Evolutionary conservation across 2,888 invertebrate genomes (phyloP), one percentile per base, ranked within the genome.

Genomic region (Fabriciana adippe): DNA sequence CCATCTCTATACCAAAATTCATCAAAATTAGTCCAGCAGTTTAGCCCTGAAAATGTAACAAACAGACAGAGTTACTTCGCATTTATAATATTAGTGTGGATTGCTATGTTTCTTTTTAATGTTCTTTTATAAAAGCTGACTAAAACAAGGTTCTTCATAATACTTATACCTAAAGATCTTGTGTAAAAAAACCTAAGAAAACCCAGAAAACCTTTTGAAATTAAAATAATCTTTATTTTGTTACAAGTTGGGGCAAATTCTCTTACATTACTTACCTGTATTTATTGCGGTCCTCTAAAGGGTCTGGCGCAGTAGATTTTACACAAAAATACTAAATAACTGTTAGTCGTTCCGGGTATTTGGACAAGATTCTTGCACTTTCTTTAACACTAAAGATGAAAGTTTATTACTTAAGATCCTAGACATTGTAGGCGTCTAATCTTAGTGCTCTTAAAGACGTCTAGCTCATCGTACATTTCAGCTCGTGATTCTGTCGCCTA

Each of bases 211-310:
- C 1, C 13, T 41, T 41, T 8, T 54, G 31, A 53, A 70, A 70
- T 70, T 70, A 67, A 67, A 61, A 67, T 61, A 47, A 53, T 67
- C 60, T 55, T 64, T 55, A 61, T 61, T 61, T 67, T 64, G 54
- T 67, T 56, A 35, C 18, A 59, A 48, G 51, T 47, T 48, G 48
- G 57, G 57, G 21, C 21, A 62, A 64, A 59, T 55, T 57, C 59
- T 13, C 55, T 31, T 31, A 65, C 65, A 67, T 70, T 51, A 68
- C 64, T 70, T 70, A 70, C 70, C 67, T 70, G 65, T 70, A 70
- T 70, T 70, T 70, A 70, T 70, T 70, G 65, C 57, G 70, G 67
- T 70, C 65, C 67, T 57, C 51, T 59, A 57, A 64, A 59, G 62
- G 67, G 67, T 65, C 67, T 45, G 55, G 48, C 64, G 47, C 55